These are phyloP conservation scores for Palaemon carinicauda DNA, from an alignment of 1,140 invertebrate species.

Conservation along the genomic window DNA sequence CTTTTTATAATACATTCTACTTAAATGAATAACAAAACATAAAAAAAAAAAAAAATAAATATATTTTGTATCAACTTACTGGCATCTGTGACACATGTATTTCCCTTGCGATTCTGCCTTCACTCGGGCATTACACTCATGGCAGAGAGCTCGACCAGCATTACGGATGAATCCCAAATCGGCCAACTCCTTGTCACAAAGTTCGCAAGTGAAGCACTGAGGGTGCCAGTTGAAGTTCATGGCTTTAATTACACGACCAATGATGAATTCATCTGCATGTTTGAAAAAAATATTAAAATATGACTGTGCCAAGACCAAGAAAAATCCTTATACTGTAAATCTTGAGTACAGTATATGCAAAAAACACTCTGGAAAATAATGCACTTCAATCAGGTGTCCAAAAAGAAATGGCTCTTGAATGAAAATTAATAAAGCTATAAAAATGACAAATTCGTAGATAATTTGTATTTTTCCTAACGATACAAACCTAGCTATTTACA, in stretches of 20 bases:
- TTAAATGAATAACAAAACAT: not conserved
- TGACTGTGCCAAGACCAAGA: not conserved
- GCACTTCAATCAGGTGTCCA: not conserved
- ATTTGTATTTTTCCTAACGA: too few species aligned
- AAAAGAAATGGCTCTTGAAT: not conserved
- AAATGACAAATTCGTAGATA: too few species aligned
- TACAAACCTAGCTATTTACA: too few species aligned
- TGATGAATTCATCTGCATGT: conserved; percentile 86
- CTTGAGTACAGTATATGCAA: not conserved
- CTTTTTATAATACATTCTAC: not conserved
- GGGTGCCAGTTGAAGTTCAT: conserved; percentile 99
- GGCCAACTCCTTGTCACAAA: conserved; percentile 89
- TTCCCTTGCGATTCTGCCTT: conserved; percentile 95
- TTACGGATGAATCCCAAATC: conserved; percentile 98
- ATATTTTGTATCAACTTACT: conserved; percentile 79
- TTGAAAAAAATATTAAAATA: not conserved
- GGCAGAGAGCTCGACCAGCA: conserved; percentile 88
- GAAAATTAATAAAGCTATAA: too few species aligned
- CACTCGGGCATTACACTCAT: conserved; percentile 94
- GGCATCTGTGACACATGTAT: conserved; percentile 98
- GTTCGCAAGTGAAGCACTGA: conserved; percentile 94
- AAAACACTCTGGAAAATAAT: not conserved
- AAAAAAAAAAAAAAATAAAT: too few species aligned
- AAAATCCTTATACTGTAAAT: not conserved
- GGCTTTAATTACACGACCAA: conserved; percentile 98